phyloP scores from a whole-genome alignment of 2,888 invertebrate genomes.

The Tinea semifulvella region DNA sequence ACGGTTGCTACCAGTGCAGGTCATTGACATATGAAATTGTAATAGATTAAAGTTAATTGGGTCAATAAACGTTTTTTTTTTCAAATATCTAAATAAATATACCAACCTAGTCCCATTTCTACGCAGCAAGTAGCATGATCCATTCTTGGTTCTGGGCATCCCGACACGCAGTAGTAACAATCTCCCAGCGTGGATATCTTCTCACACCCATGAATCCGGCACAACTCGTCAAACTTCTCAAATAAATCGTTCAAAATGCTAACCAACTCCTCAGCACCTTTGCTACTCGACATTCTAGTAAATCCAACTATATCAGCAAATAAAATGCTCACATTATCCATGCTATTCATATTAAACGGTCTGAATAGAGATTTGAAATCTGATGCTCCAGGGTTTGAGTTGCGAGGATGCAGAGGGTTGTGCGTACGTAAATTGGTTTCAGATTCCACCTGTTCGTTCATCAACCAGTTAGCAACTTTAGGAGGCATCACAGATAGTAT shows the following conservation, averaged over 20 bases:
- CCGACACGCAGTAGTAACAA: conserved; percentile 94
- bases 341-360: conserved; percentile 96
- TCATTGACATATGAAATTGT: too few relatives aligned
- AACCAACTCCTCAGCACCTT: conserved; percentile 95
- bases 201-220: conserved; percentile 89
- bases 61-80: too few relatives aligned
- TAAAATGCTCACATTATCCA: conserved; percentile 95
- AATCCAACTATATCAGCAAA: conserved; percentile 99
- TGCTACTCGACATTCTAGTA: conserved; percentile 96
- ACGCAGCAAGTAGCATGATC: conserved; percentile 97
- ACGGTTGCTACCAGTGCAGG: too few relatives aligned
- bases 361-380: conserved; percentile 87
- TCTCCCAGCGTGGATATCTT: conserved; percentile 96
- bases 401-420: conserved; percentile 48
- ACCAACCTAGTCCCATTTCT: conserved; percentile 90
- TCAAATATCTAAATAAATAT: too few relatives aligned
- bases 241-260: conserved; percentile 95
- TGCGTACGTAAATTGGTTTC: conserved; percentile 63
- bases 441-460: conserved; percentile 76
- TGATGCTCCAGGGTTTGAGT: conserved; percentile 65
- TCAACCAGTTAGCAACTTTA: conserved; percentile 85
- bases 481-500: conserved; percentile 98
- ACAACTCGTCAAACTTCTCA: conserved; percentile 93
- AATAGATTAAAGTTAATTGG: too few relatives aligned
- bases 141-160: conserved; percentile 90